phyloP scores from a whole-genome alignment of 1,140 invertebrate species.

The roundworm (Caenorhabditis elegans) region DNA sequence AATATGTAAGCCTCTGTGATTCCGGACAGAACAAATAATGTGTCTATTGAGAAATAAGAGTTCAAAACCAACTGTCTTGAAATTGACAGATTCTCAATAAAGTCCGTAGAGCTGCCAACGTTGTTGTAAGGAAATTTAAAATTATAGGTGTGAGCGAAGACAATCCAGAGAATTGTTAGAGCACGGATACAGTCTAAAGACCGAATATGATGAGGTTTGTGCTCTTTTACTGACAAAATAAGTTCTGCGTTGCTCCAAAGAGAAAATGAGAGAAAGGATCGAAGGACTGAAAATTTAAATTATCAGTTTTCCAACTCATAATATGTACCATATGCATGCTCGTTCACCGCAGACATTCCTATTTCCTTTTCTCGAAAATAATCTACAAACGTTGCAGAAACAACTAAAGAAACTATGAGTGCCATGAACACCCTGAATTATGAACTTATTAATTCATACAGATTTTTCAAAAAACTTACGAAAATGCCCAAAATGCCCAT shows the following conservation, averaged over 20 bases:
- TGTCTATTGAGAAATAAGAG: slow-evolving; percentile 41
- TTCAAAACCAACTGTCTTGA: slow-evolving; percentile 18
- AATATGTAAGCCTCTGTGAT: slow-evolving; percentile 42
- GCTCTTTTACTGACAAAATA: slow-evolving; percentile 33
- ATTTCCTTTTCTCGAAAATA: slow-evolving; percentile 1
- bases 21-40: slow-evolving; percentile 42
- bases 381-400: not conserved
- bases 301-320: no score
- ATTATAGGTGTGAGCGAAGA: slow-evolving; percentile 59
- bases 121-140: not conserved
- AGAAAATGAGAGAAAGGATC: slow-evolving; percentile 47
- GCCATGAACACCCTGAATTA: not conserved
- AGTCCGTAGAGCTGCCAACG: not conserved
- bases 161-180: slow-evolving; percentile 66
- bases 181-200: slow-evolving; percentile 66
- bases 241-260: slow-evolving; percentile 48
- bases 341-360: not conserved
- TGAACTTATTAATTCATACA: not conserved
- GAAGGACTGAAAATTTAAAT: not conserved
- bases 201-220: slow-evolving; percentile 17
- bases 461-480: not conserved
- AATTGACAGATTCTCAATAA: slow-evolving; percentile 30
- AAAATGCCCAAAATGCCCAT: not conserved
- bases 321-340: not conserved
- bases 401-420: not conserved